phyloP scores from a whole-genome alignment of 2,113 vertebrate species.

The Pseudopodoces humilis region DNA sequence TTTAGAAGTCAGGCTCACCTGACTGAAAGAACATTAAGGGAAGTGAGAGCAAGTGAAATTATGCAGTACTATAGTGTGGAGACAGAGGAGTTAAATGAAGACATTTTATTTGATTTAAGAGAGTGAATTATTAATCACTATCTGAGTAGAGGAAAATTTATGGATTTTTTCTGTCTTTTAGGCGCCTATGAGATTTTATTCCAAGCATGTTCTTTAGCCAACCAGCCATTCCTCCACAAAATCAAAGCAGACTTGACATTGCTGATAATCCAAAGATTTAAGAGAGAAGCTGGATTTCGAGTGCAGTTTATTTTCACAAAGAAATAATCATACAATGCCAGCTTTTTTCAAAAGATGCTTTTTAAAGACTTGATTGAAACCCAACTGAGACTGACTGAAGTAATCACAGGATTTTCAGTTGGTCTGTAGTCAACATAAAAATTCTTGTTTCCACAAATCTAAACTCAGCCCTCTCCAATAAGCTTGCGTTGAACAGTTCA shows the following conservation, averaged over 20 bases:
- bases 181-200: background rate
- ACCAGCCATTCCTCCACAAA: background rate
- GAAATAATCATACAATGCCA: background rate
- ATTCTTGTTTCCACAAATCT: background rate
- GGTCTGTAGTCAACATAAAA: background rate
- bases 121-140: constrained; percentile 27
- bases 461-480: background rate
- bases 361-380: background rate
- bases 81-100: constrained; percentile 1
- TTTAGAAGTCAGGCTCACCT: background rate
- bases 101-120: constrained; percentile 13
- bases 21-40: background rate
- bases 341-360: background rate
- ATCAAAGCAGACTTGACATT: background rate
- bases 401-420: background rate
- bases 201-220: background rate
- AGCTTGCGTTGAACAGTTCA: background rate
- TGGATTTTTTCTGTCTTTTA: background rate
- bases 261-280: background rate
- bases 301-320: background rate
- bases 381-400: background rate
- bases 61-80: background rate
- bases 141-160: background rate
- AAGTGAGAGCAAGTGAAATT: background rate
- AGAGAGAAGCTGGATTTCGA: background rate